phyloP scores from a whole-genome alignment of 2,888 invertebrate genomes.

The Druceiella hillmani region DNA sequence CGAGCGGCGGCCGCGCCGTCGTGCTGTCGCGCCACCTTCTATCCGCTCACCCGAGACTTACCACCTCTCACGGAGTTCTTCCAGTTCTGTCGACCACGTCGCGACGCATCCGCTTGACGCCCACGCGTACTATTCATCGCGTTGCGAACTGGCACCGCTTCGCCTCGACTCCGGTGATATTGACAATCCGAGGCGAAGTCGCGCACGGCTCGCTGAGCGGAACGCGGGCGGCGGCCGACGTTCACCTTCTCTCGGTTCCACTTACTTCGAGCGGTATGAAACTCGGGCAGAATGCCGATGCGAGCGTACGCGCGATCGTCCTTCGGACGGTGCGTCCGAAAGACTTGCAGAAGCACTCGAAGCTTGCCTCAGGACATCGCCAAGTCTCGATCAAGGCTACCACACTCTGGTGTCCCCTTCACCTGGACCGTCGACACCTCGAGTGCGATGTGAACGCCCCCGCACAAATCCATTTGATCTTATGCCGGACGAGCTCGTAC shows the following conservation, averaged over 20 bases:
- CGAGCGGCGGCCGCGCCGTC: constrained; percentile 8
- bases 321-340: too few species aligned
- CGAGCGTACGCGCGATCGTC: too few species aligned
- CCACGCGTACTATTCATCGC: constrained; percentile 20
- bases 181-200: too few species aligned
- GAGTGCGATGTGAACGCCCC: constrained; percentile 32
- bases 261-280: constrained; percentile 33
- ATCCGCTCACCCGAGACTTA: constrained; percentile 27
- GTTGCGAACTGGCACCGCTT: too few species aligned
- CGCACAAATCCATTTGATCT: constrained; percentile 49
- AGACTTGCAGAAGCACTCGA: too few species aligned
- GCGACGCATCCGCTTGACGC: constrained; percentile 18
- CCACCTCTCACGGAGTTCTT: constrained; percentile 30
- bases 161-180: too few species aligned
- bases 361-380: constrained; percentile 55
- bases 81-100: constrained; percentile 30
- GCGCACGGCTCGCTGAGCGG: constrained; percentile 16
- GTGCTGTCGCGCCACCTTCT: constrained; percentile 27
- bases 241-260: constrained; percentile 32
- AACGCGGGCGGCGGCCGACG: constrained; percentile 26
- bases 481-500: constrained; percentile 61
- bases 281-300: too few species aligned
- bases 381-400: constrained; percentile 75
- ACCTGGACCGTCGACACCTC: constrained; percentile 38
- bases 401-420: constrained; percentile 66